Evolutionary conservation across 2,888 invertebrate species (phyloP).

Genomic region (Dryadula phaetusa): DNA sequence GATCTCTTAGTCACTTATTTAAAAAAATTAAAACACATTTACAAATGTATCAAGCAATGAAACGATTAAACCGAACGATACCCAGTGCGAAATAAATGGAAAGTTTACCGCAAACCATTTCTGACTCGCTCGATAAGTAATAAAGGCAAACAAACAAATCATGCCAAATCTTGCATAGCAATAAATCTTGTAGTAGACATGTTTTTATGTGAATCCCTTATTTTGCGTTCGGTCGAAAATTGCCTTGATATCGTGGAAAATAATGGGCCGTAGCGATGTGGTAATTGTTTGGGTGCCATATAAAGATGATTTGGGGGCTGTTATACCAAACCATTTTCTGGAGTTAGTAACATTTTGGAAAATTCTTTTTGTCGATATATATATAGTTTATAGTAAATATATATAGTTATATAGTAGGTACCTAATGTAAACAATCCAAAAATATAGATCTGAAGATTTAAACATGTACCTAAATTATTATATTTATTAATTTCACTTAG

Average conservation of each 20-base stretch:
- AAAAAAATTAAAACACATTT: neutral
- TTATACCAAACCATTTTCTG: conserved; percentile 16
- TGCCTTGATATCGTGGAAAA: conserved; percentile 49
- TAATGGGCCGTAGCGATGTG: conserved; percentile 47
- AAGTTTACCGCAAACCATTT: conserved; percentile 37
- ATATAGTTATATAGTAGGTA: neutral
- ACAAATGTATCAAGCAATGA: neutral
- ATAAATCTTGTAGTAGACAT: conserved; percentile 47
- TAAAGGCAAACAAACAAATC: conserved; percentile 47
- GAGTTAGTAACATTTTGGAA: neutral
- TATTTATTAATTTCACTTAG: no score
- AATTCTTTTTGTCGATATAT: conserved; percentile 2
- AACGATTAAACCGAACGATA: conserved; percentile 5
- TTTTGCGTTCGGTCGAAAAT: conserved; percentile 54
- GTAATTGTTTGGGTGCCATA: conserved; percentile 43
- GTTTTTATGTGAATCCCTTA: conserved; percentile 52
- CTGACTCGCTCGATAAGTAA: conserved; percentile 42
- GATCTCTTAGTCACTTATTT: no score
- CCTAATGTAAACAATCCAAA: no score
- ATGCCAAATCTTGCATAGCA: conserved; percentile 45
- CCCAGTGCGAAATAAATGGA: conserved; percentile 22
- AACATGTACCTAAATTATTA: no score
- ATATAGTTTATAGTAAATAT: no score
- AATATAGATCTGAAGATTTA: no score
- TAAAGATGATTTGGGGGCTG: conserved; percentile 22